phyloP scores from a whole-genome alignment of 2,797 vertebrate species.

The Lophotriccus pileatus region DNA sequence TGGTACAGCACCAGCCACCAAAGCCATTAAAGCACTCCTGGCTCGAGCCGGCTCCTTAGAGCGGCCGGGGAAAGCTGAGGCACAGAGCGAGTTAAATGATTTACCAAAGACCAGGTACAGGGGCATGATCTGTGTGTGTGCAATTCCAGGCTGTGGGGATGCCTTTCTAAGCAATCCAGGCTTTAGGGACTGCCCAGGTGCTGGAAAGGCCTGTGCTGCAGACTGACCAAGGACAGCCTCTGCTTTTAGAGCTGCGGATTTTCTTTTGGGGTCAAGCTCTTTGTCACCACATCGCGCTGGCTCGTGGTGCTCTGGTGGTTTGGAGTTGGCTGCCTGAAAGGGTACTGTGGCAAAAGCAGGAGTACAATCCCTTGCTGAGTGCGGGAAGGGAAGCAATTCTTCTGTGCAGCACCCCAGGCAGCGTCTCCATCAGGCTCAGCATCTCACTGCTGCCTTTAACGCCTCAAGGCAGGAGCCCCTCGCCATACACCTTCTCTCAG shows the following conservation, averaged over 20 bases:
- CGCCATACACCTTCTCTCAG: rapidly evolving
- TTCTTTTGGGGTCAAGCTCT: not conserved
- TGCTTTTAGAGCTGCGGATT: not conserved
- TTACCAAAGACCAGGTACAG: not conserved
- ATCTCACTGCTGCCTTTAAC: not conserved
- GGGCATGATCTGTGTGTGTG: not conserved
- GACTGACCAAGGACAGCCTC: rapidly evolving
- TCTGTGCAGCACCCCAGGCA: not conserved
- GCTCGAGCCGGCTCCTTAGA: not conserved
- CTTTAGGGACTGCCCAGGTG: not conserved
- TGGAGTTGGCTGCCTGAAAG: rapidly evolving
- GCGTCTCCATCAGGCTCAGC: not conserved
- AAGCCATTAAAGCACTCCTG: not conserved
- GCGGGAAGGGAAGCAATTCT: not conserved
- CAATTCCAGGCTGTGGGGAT: not conserved
- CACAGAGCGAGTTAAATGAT: conserved; percentile 20
- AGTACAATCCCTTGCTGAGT: rapidly evolving
- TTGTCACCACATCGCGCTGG: not conserved
- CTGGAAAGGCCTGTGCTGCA: not conserved
- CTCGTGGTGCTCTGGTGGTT: not conserved
- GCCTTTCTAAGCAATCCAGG: not conserved
- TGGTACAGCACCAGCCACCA: not conserved
- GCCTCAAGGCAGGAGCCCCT: not conserved
- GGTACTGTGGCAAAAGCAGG: rapidly evolving
- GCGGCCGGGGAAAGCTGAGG: not conserved